Percentiles rank a stretch among this genome's conserved stretches.
phyloP scores from a whole-genome alignment of 2,888 invertebrate species.

The Dichetophora obliterata region DNA sequence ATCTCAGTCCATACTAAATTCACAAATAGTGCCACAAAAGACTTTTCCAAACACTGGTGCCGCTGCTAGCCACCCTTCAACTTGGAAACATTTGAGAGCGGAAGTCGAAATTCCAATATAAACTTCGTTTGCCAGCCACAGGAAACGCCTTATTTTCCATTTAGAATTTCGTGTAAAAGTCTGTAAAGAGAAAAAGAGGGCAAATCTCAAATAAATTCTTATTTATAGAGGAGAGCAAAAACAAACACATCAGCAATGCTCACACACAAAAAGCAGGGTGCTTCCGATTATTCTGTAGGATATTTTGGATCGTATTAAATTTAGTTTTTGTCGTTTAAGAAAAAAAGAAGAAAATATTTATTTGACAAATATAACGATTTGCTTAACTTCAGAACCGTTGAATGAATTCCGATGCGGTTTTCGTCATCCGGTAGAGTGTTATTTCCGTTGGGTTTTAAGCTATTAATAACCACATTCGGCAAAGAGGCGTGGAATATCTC shows the following conservation, averaged over 20 bases:
- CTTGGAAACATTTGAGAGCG: slow-evolving; percentile 15
- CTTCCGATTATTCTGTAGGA: background rate
- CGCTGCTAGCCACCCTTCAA: background rate
- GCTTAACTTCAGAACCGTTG: too few relatives aligned
- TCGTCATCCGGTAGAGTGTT: too few relatives aligned
- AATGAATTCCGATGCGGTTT: too few relatives aligned
- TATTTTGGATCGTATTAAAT: too few relatives aligned
- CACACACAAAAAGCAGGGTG: background rate
- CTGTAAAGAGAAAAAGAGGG: slow-evolving; percentile 14
- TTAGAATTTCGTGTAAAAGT: background rate
- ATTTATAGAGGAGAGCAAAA: background rate
- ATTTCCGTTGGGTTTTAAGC: too few relatives aligned
- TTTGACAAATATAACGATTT: too few relatives aligned
- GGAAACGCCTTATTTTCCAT: slow-evolving; percentile 38
- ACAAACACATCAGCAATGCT: background rate
- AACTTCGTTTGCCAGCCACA: slow-evolving; percentile 20
- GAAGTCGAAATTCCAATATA: slow-evolving; percentile 34
- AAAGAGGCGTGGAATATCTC: too few relatives aligned
- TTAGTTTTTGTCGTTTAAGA: too few relatives aligned
- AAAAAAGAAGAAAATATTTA: too few relatives aligned
- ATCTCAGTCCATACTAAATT: background rate
- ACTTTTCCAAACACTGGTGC: background rate
- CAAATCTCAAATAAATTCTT: background rate
- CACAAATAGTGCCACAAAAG: background rate
- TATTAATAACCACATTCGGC: too few relatives aligned